Evolutionary conservation across 2,888 invertebrate genomes (phyloP).

Genomic region (Drosophila dives): DNA sequence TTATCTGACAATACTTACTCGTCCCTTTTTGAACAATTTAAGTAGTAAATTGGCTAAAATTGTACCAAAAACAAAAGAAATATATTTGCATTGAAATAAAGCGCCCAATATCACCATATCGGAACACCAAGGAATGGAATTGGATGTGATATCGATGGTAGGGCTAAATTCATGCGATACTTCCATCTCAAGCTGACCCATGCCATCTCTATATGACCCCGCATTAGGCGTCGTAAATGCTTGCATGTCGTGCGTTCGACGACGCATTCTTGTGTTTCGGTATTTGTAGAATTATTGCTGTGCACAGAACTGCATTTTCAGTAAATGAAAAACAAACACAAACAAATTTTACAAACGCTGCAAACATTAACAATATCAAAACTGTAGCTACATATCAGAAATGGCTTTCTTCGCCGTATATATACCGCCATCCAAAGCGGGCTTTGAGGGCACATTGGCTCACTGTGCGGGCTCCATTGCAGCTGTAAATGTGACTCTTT

Average conservation of each 20-base stretch:
- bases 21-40: background rate
- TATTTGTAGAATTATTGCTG: constrained; percentile 4
- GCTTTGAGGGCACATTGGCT: constrained; percentile 57
- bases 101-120: background rate
- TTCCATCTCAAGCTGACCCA: constrained; percentile 1
- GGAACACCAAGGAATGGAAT: background rate
- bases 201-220: constrained; percentile 22
- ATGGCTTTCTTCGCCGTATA: constrained; percentile 67
- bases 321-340: constrained; percentile 11
- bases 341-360: background rate
- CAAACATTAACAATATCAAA: background rate
- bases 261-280: constrained; percentile 20
- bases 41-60: background rate
- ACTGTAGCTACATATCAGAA: background rate
- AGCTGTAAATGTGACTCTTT: constrained; percentile 47
- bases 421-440: constrained; percentile 64
- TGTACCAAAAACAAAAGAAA: background rate
- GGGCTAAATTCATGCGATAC: background rate
- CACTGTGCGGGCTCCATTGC: constrained; percentile 68
- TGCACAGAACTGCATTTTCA: constrained; percentile 3
- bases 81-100: background rate
- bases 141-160: background rate
- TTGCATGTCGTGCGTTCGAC: constrained; percentile 24
- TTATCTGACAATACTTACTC: background rate
- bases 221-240: constrained; percentile 29